Conservation (phyloP, 2,888 invertebrate genomes). For the Sinhomidia bicolor region DNA sequence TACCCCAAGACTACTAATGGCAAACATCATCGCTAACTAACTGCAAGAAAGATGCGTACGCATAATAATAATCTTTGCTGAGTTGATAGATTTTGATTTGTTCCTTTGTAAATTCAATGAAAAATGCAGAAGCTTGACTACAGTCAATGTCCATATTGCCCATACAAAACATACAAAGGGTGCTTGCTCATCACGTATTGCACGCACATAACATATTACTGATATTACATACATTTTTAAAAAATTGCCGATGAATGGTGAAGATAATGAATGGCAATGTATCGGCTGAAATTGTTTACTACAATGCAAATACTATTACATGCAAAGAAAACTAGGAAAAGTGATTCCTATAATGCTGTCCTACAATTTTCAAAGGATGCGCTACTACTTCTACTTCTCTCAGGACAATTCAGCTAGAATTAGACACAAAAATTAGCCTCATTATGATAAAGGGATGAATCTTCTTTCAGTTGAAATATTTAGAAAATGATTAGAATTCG, state of each 20-base stretch:
- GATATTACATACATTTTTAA: neutral
- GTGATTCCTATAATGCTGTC: too few species aligned
- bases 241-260: neutral
- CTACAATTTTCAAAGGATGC: too few species aligned
- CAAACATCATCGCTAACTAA: slow-evolving; percentile 36
- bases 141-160: neutral
- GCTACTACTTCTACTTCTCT: too few species aligned
- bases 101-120: neutral
- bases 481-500: too few species aligned
- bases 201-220: slow-evolving; percentile 3
- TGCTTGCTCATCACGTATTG: neutral
- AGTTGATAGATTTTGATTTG: neutral
- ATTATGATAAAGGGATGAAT: too few species aligned
- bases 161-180: neutral
- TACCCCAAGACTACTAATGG: slow-evolving; percentile 63
- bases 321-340: too few species aligned
- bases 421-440: too few species aligned
- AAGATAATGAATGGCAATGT: neutral
- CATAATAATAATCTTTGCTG: neutral
- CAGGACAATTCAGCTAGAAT: too few species aligned
- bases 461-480: too few species aligned
- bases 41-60: neutral
- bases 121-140: neutral
- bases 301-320: too few species aligned
- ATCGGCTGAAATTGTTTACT: too few species aligned